These are phyloP conservation scores for Prinia subflava DNA, from an alignment of 2,113 vertebrate genomes.

Conservation along the genomic window DNA sequence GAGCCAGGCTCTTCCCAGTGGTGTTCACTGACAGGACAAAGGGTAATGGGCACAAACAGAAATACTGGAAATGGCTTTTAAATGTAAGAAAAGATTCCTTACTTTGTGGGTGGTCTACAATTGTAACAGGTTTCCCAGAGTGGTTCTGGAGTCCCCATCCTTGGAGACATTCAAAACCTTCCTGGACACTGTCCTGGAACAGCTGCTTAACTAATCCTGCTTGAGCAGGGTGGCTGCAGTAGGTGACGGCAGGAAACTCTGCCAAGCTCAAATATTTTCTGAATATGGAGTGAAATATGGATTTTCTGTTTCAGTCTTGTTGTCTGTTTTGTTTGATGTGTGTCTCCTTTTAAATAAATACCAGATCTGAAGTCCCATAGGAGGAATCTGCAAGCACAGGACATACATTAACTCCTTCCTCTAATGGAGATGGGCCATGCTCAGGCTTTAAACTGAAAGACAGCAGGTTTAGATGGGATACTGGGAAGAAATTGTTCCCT, in stretches of 20 bases:
- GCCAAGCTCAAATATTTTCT: background rate
- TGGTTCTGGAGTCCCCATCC: background rate
- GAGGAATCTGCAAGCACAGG: background rate
- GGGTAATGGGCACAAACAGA: background rate
- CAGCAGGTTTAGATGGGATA: accelerated
- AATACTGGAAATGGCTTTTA: background rate
- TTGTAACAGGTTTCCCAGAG: background rate
- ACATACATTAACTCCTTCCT: background rate
- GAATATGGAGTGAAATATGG: background rate
- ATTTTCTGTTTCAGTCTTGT: background rate
- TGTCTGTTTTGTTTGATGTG: background rate
- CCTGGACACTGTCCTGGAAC: background rate
- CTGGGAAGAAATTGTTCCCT: background rate
- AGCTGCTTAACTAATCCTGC: background rate
- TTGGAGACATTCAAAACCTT: background rate
- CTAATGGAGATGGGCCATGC: background rate
- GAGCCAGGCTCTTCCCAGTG: background rate
- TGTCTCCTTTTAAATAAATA: background rate
- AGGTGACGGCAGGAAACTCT: background rate
- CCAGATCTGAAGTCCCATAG: background rate
- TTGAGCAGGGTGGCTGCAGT: background rate
- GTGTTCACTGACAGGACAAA: background rate
- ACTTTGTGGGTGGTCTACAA: background rate
- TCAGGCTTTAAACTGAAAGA: background rate
- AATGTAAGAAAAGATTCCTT: background rate